Percentiles rank a stretch among this genome's conserved stretches.
These are phyloP conservation scores for Stenurella melanura DNA, from an alignment of 2,888 invertebrate species.

Conservation along the genomic window DNA sequence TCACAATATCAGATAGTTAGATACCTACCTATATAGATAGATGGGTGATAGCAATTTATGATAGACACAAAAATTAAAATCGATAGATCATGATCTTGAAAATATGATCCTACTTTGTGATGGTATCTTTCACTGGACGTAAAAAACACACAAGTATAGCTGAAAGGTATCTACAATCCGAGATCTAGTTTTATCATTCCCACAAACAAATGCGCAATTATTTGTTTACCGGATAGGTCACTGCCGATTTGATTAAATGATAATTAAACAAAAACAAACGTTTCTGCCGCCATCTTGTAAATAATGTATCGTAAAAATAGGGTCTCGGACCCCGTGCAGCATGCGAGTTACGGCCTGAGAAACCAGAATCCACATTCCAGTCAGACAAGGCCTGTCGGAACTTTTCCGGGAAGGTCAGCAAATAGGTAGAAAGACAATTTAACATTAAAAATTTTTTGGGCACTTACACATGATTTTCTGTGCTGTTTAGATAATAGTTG, in stretches of 20 bases:
- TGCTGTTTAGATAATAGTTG: slow-evolving; percentile 63
- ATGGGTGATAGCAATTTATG: slow-evolving; percentile 41
- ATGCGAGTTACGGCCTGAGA: slow-evolving; percentile 15
- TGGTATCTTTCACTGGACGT: no score
- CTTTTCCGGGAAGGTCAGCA: slow-evolving; percentile 40
- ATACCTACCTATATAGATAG: no score
- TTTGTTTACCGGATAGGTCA: slow-evolving; percentile 26
- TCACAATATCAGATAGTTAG: neutral
- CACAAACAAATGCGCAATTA: slow-evolving; percentile 29
- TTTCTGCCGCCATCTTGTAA: slow-evolving; percentile 54
- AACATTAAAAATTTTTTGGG: slow-evolving; percentile 5
- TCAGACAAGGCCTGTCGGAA: slow-evolving; percentile 28
- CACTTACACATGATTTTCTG: slow-evolving; percentile 65
- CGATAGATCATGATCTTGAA: slow-evolving; percentile 14
- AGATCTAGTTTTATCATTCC: neutral
- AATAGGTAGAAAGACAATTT: neutral
- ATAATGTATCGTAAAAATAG: slow-evolving; percentile 42
- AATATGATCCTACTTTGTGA: neutral
- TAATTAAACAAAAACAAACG: slow-evolving; percentile 32
- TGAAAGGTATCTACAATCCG: no score
- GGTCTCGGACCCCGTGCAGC: slow-evolving; percentile 36
- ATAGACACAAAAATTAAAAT: slow-evolving; percentile 17
- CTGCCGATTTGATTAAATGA: slow-evolving; percentile 8
- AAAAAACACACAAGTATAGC: no score
- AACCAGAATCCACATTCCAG: slow-evolving; percentile 38